Conservation (phyloP, 2,888 invertebrate genomes). For the Epirrhoe alternata region DNA sequence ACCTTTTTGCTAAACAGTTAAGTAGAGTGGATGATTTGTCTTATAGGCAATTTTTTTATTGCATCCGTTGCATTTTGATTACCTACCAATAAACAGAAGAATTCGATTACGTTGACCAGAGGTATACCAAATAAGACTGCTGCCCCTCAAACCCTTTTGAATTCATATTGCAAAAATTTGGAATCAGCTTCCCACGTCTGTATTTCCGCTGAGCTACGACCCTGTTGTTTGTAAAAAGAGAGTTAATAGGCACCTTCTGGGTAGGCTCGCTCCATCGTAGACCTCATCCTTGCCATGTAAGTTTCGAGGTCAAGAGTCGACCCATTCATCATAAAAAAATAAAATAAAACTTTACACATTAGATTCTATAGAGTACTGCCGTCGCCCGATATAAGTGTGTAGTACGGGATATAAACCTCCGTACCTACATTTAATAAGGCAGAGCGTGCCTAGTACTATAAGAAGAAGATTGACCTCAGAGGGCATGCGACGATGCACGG, state of each 20-base stretch:
- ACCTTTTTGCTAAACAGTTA: constrained; percentile 40
- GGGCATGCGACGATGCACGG: constrained; percentile 47
- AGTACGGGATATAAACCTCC: too few relatives aligned
- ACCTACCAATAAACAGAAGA: too few relatives aligned
- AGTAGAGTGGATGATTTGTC: constrained; percentile 6
- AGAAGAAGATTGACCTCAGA: constrained; percentile 57
- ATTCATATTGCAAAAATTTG: too few relatives aligned
- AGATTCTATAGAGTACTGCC: not conserved
- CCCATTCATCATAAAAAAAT: too few relatives aligned
- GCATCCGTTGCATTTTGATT: not conserved
- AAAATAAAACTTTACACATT: too few relatives aligned
- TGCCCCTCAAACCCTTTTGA: not conserved
- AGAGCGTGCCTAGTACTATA: constrained; percentile 35
- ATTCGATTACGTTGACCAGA: not conserved
- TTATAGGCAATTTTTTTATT: not conserved
- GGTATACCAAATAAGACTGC: not conserved
- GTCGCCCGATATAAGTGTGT: not conserved
- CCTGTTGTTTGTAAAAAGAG: too few relatives aligned
- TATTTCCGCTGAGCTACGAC: too few relatives aligned
- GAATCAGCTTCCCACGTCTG: too few relatives aligned
- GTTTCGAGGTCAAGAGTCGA: too few relatives aligned
- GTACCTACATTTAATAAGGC: constrained; percentile 2
- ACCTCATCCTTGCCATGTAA: too few relatives aligned
- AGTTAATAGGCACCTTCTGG: too few relatives aligned
- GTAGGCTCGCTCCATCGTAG: too few relatives aligned